Evolutionary conservation across 1,140 invertebrate species (phyloP), one percentile per base, ranked within the genome.

Genomic region (Drosophila orosa): DNA sequence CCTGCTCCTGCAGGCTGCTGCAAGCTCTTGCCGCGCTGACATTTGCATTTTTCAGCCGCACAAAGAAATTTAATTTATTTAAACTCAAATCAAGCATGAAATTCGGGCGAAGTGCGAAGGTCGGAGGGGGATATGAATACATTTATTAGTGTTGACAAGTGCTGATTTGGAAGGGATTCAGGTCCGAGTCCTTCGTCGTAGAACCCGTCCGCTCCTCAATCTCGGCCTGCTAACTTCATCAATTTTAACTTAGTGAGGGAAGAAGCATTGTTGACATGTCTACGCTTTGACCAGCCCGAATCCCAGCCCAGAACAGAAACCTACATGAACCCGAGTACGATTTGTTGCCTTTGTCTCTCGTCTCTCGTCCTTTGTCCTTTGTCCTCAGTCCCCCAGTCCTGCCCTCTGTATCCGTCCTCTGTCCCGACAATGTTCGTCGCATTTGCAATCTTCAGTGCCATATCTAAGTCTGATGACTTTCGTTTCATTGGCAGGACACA

Each of bases 401-500:
- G 48, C 17, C 31, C 22, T 45, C 22, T 10, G 24, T 10, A 17
- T 47, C 24, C 35, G 31, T 62, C 29, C 52, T 73, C 25, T 45
- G 54, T 45, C 33, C 50, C 60, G 74, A 50, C 33, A 77, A 77
- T 56, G 62, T 77, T 77, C 68, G 83, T 78, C 83, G 78, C 58
- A 85, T 86, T 79, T 81, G 83, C 79, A 86, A 86, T 89, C 80
- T 87, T 39, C 66, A 68, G 58, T 40, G 81, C 67, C 68, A 85
- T 78, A 69, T 80, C 79, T 71, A 56, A 58, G 72, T 83, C 84
- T 80, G 85, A 84, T 89, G 84, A 80, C 76, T 87, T 84, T 87
- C 80, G 60, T 89, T 84, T 89, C 84, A 83, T 86, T 86, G 78
- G 69, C 82, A 52, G 48, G 48, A 52, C 48, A 22, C 17, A 57